A percentile compares a stretch with the other conserved stretches of the same genome.
Evolutionary conservation across 23 tunicate genomes (phyloP).

Genomic region (Halocynthia aurantium): DNA sequence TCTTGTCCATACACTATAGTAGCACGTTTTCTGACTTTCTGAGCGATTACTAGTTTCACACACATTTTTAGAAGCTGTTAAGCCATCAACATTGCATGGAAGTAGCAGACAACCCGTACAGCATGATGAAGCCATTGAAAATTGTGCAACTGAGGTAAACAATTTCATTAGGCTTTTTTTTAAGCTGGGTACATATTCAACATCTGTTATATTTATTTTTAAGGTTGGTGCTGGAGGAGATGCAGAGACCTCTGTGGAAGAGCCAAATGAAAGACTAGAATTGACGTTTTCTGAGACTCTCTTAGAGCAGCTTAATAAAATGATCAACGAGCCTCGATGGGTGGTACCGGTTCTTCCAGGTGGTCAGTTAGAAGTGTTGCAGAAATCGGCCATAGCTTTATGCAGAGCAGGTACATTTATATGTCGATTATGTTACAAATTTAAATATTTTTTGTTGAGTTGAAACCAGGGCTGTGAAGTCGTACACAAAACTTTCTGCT

Average conservation of each 20-base stretch:
- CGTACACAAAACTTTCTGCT: too few relatives aligned
- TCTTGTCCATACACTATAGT: too few relatives aligned
- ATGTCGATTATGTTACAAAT: too few relatives aligned
- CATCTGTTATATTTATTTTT: not conserved
- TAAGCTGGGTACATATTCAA: not conserved
- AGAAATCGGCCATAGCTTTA: conserved; percentile 15
- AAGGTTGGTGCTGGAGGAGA: conserved; percentile 23
- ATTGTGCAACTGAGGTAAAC: conserved; percentile 8
- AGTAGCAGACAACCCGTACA: conserved; percentile 25
- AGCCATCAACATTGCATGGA: conserved; percentile 18
- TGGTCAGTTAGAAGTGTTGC: conserved; percentile 22
- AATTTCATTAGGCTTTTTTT: not conserved
- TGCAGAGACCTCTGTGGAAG: conserved; percentile 13
- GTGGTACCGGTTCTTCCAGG: conserved; percentile 23
- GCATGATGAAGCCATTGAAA: conserved; percentile 18
- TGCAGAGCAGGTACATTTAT: conserved; percentile 14
- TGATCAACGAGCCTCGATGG: conserved; percentile 30
- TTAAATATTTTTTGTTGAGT: too few relatives aligned
- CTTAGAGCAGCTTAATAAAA: conserved; percentile 7
- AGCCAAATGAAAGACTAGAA: not conserved
- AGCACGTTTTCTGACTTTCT: too few relatives aligned
- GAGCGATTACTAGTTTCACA: too few relatives aligned
- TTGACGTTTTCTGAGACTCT: conserved; percentile 14
- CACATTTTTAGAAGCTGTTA: conserved; percentile 1
- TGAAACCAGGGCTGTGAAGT: too few relatives aligned